These are phyloP conservation scores for Colius striatus DNA, from an alignment of 2,113 vertebrate genomes.

Conservation along the genomic window DNA sequence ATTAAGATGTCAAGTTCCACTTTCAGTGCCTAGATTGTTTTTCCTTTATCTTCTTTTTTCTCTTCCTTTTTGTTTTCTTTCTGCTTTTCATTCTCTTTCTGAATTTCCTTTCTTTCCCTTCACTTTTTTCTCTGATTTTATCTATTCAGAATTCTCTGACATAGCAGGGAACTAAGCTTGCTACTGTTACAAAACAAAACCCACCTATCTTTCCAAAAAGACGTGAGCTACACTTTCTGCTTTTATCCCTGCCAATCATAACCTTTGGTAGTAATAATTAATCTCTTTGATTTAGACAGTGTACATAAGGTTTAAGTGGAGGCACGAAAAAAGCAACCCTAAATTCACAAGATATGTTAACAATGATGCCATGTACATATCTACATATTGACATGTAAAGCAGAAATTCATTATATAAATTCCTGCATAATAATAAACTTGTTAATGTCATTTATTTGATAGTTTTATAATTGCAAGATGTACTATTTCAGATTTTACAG, in stretches of 20 bases:
- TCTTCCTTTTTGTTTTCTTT: not conserved
- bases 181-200: not conserved
- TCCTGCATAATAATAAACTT: not conserved
- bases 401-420: not conserved
- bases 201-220: not conserved
- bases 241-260: not conserved
- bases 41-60: not conserved
- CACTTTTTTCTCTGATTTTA: not conserved
- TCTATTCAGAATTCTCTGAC: not conserved
- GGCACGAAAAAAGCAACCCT: not conserved
- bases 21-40: not conserved
- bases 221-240: not conserved
- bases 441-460: not conserved
- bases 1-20: not conserved
- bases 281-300: not conserved
- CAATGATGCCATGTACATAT: not conserved
- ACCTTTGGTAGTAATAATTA: not conserved
- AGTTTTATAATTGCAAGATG: not conserved
- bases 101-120: not conserved
- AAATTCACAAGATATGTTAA: not conserved
- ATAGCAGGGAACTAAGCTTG: not conserved
- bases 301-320: not conserved
- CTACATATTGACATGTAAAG: not conserved
- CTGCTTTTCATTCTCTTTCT: not conserved
- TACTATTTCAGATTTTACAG: not conserved